Evolutionary conservation across 2,888 invertebrate species (phyloP).

Genomic region (Allolobophora icterica): DNA sequence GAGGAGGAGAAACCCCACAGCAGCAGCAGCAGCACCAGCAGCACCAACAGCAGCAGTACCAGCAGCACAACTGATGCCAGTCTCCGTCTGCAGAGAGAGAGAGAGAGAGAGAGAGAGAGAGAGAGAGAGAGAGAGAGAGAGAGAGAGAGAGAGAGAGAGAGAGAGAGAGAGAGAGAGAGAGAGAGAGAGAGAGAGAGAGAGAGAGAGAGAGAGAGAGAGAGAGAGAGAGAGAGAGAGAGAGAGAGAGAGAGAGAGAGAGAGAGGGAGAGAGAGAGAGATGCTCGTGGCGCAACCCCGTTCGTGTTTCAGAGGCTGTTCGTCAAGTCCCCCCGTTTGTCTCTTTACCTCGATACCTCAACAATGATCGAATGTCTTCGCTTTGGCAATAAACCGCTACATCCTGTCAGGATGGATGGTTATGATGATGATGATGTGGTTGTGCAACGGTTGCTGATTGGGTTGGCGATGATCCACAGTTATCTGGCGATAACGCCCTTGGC

Average conservation of each 20-base stretch:
- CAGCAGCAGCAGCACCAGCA: not conserved
- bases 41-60: not conserved
- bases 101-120: no score
- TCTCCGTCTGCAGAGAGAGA: not conserved
- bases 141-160: no score
- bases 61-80: constrained; percentile 32
- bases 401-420: no score
- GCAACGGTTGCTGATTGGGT: not conserved
- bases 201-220: no score
- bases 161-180: no score
- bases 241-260: no score
- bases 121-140: no score
- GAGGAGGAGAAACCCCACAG: constrained; percentile 1
- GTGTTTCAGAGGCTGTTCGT: not conserved
- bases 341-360: not conserved
- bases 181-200: no score
- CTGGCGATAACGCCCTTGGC: not conserved
- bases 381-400: no score
- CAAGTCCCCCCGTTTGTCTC: not conserved
- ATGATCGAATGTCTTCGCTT: not conserved
- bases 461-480: not conserved
- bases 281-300: not conserved
- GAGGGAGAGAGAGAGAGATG: no score
- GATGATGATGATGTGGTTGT: not conserved
- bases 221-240: no score